Evolutionary conservation across 1,140 invertebrate genomes (phyloP).

Genomic region (Sycobia sp.): DNA sequence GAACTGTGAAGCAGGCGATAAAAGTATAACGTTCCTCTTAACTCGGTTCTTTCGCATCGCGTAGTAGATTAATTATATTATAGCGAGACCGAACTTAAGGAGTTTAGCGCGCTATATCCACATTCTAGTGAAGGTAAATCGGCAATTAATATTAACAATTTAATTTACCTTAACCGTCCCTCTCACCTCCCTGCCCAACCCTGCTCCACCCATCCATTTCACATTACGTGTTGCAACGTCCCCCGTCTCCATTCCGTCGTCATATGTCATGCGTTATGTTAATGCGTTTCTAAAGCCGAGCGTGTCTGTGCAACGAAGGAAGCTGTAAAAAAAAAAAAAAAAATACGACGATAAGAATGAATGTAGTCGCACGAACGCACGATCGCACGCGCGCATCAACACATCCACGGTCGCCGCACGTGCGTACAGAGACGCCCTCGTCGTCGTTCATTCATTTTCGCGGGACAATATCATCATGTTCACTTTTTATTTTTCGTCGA

Average conservation of each 20-base stretch:
- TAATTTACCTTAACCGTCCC: no score
- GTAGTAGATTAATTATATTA: not conserved
- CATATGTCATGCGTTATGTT: no score
- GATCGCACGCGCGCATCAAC: no score
- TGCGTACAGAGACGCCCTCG: no score
- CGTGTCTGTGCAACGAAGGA: no score
- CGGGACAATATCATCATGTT: not conserved
- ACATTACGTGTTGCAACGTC: not conserved
- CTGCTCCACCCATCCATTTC: no score
- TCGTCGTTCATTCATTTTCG: conserved; percentile 16
- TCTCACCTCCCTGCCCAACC: no score
- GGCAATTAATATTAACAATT: conserved; percentile 11
- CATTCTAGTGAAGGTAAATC: conserved; percentile 23
- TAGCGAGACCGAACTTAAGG: conserved; percentile 9
- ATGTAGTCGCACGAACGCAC: no score
- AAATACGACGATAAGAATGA: no score
- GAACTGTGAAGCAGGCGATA: conserved; percentile 15
- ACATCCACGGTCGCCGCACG: no score
- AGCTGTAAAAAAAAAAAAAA: conserved; percentile 1
- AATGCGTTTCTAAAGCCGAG: no score
- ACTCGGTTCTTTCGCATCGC: conserved; percentile 9
- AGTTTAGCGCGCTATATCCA: conserved; percentile 17
- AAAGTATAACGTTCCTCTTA: conserved; percentile 28
- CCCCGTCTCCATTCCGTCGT: conserved; percentile 1
- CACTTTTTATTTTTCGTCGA: conserved; percentile 29